These are phyloP conservation scores for Tachysurus fulvidraco DNA, from an alignment of 2,113 vertebrate species.

Conservation along the genomic window DNA sequence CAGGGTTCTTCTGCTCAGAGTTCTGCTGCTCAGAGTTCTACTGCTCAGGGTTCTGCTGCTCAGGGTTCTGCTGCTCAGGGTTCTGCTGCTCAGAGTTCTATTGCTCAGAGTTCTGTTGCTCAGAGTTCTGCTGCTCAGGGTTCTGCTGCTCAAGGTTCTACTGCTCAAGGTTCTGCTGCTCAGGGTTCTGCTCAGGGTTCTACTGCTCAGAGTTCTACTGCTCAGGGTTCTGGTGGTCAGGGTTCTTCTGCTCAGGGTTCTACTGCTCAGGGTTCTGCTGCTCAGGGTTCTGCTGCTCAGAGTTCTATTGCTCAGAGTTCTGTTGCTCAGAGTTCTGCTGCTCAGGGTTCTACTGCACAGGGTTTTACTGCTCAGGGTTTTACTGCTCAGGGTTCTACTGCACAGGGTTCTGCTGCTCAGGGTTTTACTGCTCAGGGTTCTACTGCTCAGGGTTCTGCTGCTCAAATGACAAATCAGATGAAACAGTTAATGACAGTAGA, in stretches of 20 bases:
- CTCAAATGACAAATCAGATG: background rate
- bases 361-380: background rate
- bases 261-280: too few relatives aligned
- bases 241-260: too few relatives aligned
- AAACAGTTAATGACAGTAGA: constrained; percentile 1
- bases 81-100: background rate
- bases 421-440: constrained; percentile 39
- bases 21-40: too few relatives aligned
- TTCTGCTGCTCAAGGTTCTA: background rate
- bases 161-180: constrained; percentile 38
- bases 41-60: too few relatives aligned
- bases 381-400: constrained; percentile 8
- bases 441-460: background rate
- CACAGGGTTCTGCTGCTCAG: constrained; percentile 24
- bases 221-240: constrained; percentile 26
- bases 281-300: background rate
- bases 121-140: too few relatives aligned
- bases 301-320: background rate
- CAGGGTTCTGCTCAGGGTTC: constrained; percentile 20
- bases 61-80: too few relatives aligned
- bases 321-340: too few relatives aligned
- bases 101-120: too few relatives aligned
- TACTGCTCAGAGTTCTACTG: constrained; percentile 6
- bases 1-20: background rate
- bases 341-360: too few relatives aligned